Base-by-base conservation (phyloP, 2,113 vertebrate genomes). In the Tamias sibiricus region DNA sequence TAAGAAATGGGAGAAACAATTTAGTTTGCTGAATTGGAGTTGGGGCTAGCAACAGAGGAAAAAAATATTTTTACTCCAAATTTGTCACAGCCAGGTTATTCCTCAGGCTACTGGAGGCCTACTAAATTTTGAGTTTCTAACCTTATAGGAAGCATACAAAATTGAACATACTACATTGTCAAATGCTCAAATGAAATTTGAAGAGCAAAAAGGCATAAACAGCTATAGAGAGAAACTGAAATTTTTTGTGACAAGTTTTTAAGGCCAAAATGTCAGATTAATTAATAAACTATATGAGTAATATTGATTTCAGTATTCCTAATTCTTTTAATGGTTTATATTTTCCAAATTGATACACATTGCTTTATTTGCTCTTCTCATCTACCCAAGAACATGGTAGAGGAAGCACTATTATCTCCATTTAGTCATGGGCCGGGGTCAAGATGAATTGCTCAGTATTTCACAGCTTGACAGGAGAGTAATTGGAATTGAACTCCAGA, bases 191-290 rank as follows among this genome's bases (percentile, higher is more conserved):
- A n/a, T 79, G 8, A 49, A 47, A 68, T 37, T 69, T 84, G 42
- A 85, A 95, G 28, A 57, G 3, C 35, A 49, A 86, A 95, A 44
- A 32, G 64, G 4, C 22, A 59, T 57, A 83, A 80, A 42, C 3
- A 89, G 14, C 12, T 76, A 68, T 8, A 84, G 6, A 59, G 62
- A 75, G 7, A 83, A 96, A 88, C 35, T 68, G 8, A 87, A 47
- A 89, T 72, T 82, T 94, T 94, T 22, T n/a, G 16, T 69, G 66
- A n/a, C 16, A n/a, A 69, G 2, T n/a, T 69, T 91, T 66, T 54
- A 89, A 89, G 96, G 22, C 32, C 14, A 93, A 87, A 90, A 69
- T 69, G 19, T 91, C 35, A 71, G 66, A 32, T 89, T 42, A 77
- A 47, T 79, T 79, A 79, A 82, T 91, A 81, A 91, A 59, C n/a